Base-by-base conservation (phyloP, 2,113 vertebrate species). In the Salvelinus alpinus region DNA sequence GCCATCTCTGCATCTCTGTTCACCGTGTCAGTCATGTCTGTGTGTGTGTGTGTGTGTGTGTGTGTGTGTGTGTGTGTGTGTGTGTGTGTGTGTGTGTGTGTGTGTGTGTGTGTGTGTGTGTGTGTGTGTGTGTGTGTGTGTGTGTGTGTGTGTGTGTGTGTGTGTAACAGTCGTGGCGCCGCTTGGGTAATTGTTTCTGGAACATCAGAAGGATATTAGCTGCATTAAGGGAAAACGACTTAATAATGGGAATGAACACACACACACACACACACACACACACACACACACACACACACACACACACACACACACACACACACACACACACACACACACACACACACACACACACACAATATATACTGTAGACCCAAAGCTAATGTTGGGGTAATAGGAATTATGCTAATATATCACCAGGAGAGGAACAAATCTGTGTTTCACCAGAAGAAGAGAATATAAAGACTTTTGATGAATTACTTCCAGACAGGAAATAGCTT, bases 391-490 rank as follows among this genome's bases (percentile, higher is more conserved):
- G 80, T 89, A 86, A 86, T 82, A 89, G 72, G 85, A 85, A 87
- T 87, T 88, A 92, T 91, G 88, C 77, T 84, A 91, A 91, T 89
- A 60, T 24, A 0, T 27, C 81, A 80, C 86, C 84, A 83, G 83
- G 86, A 85, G 88, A 83, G 65, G 75, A 76, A 73, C 57, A 82
- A 38, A 79, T 73, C 48, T 80, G 31, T 79, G 76, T 79, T 82
- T 70, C 65, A 72, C 72, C 78, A 85, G 84, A 72, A 76, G 67
- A 86, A 80, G 78, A 78, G 75, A 75, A 73, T 85, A 84, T 82
- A 87, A 81, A 92, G 83, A 89, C 86, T 64, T 93, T 91, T 89
- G 90, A 80, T 87, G 88, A 93, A 91, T 92, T 91, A 88, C 86
- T 82, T 90, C 77, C 83, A 82, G 87, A 85, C 78, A 64, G 88